Evolutionary conservation across 2,113 vertebrate genomes (phyloP).

Genomic region (Miniopterus natalensis): DNA sequence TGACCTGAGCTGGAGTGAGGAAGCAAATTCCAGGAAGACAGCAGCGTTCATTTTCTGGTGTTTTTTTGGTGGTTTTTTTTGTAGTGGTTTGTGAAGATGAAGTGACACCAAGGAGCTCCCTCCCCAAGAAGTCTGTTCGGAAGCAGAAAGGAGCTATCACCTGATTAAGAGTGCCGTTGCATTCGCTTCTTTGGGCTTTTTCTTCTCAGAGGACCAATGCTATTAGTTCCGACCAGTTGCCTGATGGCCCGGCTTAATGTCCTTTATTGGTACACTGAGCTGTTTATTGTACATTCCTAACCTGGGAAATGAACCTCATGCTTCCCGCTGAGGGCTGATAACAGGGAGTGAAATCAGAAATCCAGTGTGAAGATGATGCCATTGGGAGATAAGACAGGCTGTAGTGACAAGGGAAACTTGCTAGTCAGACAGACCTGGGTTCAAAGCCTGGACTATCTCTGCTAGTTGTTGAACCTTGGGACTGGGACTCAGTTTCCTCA

Average conservation of each 20-base stretch:
- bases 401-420: background rate
- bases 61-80: background rate
- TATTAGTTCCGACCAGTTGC: background rate
- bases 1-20: background rate
- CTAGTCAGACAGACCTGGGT: background rate
- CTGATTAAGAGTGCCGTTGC: background rate
- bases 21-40: background rate
- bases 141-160: background rate
- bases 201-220: background rate
- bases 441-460: background rate
- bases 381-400: background rate
- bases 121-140: background rate
- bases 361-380: background rate
- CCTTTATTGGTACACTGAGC: background rate
- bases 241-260: background rate
- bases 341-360: constrained; percentile 33
- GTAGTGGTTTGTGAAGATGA: background rate
- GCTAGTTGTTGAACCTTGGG: background rate
- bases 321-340: background rate
- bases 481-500: background rate
- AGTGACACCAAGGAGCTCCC: background rate
- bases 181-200: background rate
- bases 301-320: background rate
- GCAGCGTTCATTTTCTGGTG: background rate
- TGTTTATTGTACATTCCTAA: background rate